Evolutionary conservation across 2,888 invertebrate species (phyloP), one percentile per base, ranked within the genome.

Genomic region (Cybosia mesomella): DNA sequence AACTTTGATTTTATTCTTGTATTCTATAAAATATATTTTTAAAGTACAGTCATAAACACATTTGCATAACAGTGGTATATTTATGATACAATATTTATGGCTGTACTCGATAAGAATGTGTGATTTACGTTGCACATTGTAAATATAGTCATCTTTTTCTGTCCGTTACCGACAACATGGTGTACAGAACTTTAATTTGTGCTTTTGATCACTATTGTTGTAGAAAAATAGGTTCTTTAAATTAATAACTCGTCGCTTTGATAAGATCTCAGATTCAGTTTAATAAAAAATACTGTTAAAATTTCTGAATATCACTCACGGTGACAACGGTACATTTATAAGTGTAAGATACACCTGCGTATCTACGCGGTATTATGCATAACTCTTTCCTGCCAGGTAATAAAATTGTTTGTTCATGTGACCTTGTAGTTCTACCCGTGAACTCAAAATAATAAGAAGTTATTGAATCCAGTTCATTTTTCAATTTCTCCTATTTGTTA

Each of bases 31-130:
- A 79, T 81, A 79, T 69, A 77, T 76, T 78, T 81, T 86, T 86
- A 81, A 84, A 82, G 80, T 79, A 76, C 81, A 54, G 36, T 34
- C 67, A 79, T 85, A 85, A 83, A 86, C 66, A 77, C 80, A 87
- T 87, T 85, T 82, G 86, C 86, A 86, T 88, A 84, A 82, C 81
- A 80, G 80, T 81, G 76, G 75, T 82, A 80, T 83, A 80, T 85
- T 83, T 83, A 83, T 80, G 79, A 74, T 77, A 76, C 76, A 74
- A 80, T 82, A 83, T 85, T 84, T 86, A 86, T 83, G 80, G 76
- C 72, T 68, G 68, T 74, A 73, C 74, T 63, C 83, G 85, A 86
- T 87, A 86, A 83, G 83, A 83, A 81, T 81, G 77, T 74, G 74
- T 86, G 87, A 86, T 87, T 88, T 86, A 87, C 76, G 80, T 78